phyloP scores from a whole-genome alignment of 2,797 vertebrate species.

The Characodon lateralis region DNA sequence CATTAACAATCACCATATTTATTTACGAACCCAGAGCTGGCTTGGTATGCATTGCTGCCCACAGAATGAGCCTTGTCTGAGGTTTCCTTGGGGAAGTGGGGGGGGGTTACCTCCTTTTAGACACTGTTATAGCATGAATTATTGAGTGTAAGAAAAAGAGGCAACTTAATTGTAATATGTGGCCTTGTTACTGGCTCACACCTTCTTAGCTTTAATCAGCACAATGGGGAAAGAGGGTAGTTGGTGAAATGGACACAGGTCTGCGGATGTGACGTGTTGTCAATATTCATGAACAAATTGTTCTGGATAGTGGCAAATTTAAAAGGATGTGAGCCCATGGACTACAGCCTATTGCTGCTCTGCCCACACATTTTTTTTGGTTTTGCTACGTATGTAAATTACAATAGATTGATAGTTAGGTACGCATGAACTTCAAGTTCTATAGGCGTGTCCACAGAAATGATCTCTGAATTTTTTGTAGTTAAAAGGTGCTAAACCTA shows the following conservation, averaged over 20 bases:
- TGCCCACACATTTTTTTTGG: too few species aligned
- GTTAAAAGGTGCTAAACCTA: not conserved
- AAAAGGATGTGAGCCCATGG: not conserved
- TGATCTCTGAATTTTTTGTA: not conserved
- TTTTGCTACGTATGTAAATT: too few species aligned
- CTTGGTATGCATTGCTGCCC: constrained; percentile 74
- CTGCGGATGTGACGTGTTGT: constrained; percentile 14
- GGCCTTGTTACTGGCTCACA: constrained; percentile 83
- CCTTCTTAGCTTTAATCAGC: constrained; percentile 86
- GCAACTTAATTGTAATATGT: constrained; percentile 80
- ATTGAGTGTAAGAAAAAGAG: constrained; percentile 79
- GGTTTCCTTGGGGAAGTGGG: constrained; percentile 59
- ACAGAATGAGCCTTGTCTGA: constrained; percentile 79
- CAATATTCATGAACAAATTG: not conserved
- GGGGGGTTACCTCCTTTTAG: constrained; percentile 74
- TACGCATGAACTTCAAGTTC: not conserved
- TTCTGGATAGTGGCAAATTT: not conserved
- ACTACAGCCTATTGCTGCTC: too few species aligned
- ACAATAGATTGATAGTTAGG: not conserved
- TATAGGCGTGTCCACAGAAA: not conserved
- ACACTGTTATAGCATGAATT: constrained; percentile 77
- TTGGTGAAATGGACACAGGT: constrained; percentile 10
- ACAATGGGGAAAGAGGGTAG: constrained; percentile 49
- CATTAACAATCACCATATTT: constrained; percentile 87
- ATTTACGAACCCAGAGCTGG: constrained; percentile 80